phyloP scores from a whole-genome alignment of 2,797 vertebrate genomes.

The Tragopan temminckii region DNA sequence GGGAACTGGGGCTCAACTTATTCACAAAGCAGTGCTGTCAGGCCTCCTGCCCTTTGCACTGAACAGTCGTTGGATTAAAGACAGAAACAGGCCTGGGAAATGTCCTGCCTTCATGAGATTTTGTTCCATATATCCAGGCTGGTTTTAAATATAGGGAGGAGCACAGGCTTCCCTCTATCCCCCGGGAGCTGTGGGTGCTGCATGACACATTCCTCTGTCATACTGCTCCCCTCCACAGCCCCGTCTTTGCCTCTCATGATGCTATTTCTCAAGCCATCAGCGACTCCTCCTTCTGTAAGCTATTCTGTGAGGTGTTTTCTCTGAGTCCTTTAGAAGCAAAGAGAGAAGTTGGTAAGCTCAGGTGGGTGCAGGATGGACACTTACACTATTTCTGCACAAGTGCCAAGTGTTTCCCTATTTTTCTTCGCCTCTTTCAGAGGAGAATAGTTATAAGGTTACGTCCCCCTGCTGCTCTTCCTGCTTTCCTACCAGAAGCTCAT shows the following conservation, averaged over 20 bases:
- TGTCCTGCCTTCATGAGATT: neutral
- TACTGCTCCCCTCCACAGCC: neutral
- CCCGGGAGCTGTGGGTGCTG: neutral
- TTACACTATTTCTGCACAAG: neutral
- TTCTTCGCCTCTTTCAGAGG: neutral
- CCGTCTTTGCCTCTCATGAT: rapidly evolving
- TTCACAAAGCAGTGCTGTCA: neutral
- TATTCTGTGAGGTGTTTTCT: neutral
- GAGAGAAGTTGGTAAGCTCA: neutral
- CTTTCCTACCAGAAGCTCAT: rapidly evolving
- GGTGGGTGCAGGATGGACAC: rapidly evolving
- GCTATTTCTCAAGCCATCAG: neutral
- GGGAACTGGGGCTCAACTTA: neutral
- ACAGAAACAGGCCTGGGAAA: neutral
- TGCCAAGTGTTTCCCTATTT: rapidly evolving
- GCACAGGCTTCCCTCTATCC: rapidly evolving
- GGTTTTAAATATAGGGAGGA: neutral
- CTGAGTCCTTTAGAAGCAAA: neutral
- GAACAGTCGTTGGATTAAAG: neutral
- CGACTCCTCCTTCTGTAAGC: neutral
- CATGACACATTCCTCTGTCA: neutral
- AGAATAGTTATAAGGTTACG: neutral
- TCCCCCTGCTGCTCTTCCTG: neutral
- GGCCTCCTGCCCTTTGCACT: neutral
- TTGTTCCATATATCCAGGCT: neutral